These are phyloP conservation scores for Drosophila monieri DNA, from an alignment of 2,888 invertebrate species.

Conservation along the genomic window DNA sequence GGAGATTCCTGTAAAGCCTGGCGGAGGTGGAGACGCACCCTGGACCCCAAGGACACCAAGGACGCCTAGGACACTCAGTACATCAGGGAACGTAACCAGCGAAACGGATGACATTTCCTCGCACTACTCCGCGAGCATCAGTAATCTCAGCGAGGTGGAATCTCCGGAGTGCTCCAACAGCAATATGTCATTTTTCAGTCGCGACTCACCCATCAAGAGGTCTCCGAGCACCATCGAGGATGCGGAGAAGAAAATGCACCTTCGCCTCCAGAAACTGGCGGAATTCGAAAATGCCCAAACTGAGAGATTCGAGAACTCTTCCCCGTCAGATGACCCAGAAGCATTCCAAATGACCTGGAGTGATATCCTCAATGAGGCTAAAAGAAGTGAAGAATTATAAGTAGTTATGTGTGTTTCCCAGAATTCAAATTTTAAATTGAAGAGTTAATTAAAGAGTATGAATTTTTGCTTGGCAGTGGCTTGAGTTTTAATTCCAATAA, in stretches of 20 bases:
- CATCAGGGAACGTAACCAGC: background rate
- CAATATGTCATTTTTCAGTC: background rate
- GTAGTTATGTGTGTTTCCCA: constrained; percentile 2
- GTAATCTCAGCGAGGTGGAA: constrained; percentile 2
- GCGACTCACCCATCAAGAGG: background rate
- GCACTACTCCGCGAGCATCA: constrained; percentile 22
- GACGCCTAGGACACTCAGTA: background rate
- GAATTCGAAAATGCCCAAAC: constrained; percentile 49
- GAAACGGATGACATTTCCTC: constrained; percentile 5
- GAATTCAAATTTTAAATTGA: background rate
- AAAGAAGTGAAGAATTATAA: constrained; percentile 2
- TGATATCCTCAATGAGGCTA: constrained; percentile 10
- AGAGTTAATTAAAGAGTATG: background rate
- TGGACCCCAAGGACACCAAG: background rate
- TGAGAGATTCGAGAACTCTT: background rate
- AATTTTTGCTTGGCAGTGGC: background rate
- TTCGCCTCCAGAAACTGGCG: constrained; percentile 53
- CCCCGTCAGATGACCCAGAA: constrained; percentile 1
- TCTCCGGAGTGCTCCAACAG: background rate
- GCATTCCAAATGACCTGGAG: constrained; percentile 6
- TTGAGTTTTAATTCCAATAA: background rate
- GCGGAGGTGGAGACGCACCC: background rate
- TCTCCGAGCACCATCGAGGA: constrained; percentile 24
- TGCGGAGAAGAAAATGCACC: constrained; percentile 53
- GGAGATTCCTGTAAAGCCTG: background rate